Percentiles rank a stretch among this genome's conserved stretches.
Conservation (phyloP, 2,888 invertebrate genomes). For the Drosophila neoperkinsi region DNA sequence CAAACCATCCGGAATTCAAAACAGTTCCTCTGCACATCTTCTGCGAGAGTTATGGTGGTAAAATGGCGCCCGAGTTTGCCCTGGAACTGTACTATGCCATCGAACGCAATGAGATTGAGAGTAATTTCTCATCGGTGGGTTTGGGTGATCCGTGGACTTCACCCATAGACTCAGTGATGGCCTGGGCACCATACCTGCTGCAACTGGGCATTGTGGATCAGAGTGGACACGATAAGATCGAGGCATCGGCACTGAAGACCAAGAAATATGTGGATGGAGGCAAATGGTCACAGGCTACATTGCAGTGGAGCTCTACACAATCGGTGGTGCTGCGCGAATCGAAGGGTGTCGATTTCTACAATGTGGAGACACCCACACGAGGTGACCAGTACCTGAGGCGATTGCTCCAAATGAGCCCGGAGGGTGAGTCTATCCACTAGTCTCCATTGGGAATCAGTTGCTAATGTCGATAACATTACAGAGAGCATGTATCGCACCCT, state of each 20-base stretch:
- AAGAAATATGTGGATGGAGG: slow-evolving; percentile 87
- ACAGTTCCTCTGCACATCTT: slow-evolving; percentile 92
- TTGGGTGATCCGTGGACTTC: slow-evolving; percentile 96
- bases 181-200: slow-evolving; percentile 93
- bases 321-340: slow-evolving; percentile 88
- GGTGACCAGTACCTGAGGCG: slow-evolving; percentile 58
- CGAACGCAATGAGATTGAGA: slow-evolving; percentile 87
- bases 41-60: slow-evolving; percentile 96
- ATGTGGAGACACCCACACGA: slow-evolving; percentile 87
- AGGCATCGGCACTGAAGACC: slow-evolving; percentile 87
- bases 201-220: slow-evolving; percentile 91
- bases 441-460: not conserved
- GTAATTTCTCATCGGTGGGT: slow-evolving; percentile 91
- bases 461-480: slow-evolving; percentile 27
- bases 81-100: slow-evolving; percentile 87
- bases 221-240: slow-evolving; percentile 87
- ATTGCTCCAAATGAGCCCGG: slow-evolving; percentile 37
- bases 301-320: slow-evolving; percentile 89
- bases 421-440: slow-evolving; percentile 33
- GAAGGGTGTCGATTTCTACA: slow-evolving; percentile 91
- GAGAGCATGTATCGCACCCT: slow-evolving; percentile 82
- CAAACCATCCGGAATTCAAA: slow-evolving; percentile 89
- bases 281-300: slow-evolving; percentile 87
- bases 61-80: slow-evolving; percentile 95
- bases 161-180: slow-evolving; percentile 92